phyloP scores from a whole-genome alignment of 2,888 invertebrate genomes.

The Lapara coniferarum region DNA sequence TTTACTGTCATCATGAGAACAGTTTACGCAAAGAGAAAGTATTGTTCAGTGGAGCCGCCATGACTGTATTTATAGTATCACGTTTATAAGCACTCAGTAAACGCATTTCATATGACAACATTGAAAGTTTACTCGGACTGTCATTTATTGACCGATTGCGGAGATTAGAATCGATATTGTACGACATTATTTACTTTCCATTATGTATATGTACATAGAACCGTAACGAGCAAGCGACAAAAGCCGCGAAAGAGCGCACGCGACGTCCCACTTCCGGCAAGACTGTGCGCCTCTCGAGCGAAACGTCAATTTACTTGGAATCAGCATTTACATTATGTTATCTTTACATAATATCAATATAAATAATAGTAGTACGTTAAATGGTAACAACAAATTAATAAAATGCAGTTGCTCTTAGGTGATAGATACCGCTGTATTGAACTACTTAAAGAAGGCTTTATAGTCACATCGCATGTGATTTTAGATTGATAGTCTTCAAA shows the following conservation, averaged over 20 bases:
- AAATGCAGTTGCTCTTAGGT: conserved; percentile 6
- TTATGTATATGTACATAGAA: conserved; percentile 45
- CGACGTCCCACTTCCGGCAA: conserved; percentile 63
- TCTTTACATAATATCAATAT: conserved; percentile 24
- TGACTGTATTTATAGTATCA: conserved; percentile 63
- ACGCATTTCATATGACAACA: conserved; percentile 27
- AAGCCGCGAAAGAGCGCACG: conserved; percentile 53
- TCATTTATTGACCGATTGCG: not conserved
- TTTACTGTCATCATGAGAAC: not conserved
- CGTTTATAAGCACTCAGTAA: conserved; percentile 56
- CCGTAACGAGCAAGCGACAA: conserved; percentile 42
- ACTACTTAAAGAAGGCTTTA: not conserved
- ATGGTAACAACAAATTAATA: conserved; percentile 11
- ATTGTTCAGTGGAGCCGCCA: conserved; percentile 50
- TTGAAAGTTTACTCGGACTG: conserved; percentile 26
- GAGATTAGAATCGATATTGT: conserved; percentile 25
- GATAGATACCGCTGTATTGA: not conserved
- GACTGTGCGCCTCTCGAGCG: conserved; percentile 57
- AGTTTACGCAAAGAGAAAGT: conserved; percentile 56
- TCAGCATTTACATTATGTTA: conserved; percentile 17
- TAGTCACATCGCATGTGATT: no score
- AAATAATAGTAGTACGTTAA: not conserved
- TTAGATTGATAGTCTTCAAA: no score
- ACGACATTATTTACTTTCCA: conserved; percentile 50
- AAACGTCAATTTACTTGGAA: conserved; percentile 36